Evolutionary conservation across 2,113 vertebrate genomes (phyloP).

Genomic region (human (Homo sapiens)): DNA sequence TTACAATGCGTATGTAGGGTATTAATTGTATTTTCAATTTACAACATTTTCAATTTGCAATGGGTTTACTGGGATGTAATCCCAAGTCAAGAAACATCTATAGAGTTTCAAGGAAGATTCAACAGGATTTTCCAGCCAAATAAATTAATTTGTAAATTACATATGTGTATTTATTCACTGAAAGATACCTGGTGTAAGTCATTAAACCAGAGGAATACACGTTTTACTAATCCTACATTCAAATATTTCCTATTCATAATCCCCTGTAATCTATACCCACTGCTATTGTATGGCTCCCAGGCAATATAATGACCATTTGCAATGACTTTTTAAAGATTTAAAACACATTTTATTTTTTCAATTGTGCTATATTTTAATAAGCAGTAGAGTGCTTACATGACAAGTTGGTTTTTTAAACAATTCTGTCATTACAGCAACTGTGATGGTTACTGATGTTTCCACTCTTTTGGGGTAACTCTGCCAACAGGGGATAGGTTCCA

Average conservation of each 20-base stretch:
- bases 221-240: constrained; percentile 16
- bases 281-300: background rate
- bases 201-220: background rate
- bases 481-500: constrained; percentile 95
- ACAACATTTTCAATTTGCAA: background rate
- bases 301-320: background rate
- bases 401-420: constrained; percentile 48
- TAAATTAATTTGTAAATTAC: background rate
- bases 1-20: background rate
- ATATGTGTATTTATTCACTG: background rate
- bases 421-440: background rate
- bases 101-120: background rate
- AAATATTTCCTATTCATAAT: background rate
- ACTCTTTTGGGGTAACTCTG: constrained; percentile 88
- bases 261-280: background rate
- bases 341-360: constrained; percentile 83
- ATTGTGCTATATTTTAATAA: constrained; percentile 68
- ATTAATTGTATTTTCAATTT: background rate
- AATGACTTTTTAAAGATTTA: constrained; percentile 37
- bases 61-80: background rate
- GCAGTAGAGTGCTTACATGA: constrained; percentile 33
- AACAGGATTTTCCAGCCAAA: background rate
- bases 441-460: constrained; percentile 83
- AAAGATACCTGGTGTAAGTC: background rate
- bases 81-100: background rate